A percentile compares a stretch with the other conserved stretches of the same genome.
Conservation (phyloP, 1,140 invertebrate species). For the Ooceraea biroi region DNA sequence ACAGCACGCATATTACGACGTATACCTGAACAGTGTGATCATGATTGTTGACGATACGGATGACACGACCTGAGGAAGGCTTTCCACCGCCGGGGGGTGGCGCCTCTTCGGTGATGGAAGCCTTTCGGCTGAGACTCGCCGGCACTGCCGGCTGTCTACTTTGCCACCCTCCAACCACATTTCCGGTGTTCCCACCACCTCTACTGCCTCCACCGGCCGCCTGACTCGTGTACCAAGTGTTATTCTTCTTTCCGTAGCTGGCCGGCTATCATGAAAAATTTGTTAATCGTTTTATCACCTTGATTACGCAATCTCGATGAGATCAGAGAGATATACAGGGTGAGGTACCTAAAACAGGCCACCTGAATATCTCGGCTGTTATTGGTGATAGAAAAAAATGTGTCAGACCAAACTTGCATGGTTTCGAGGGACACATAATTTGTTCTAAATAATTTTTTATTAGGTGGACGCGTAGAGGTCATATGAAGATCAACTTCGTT, state of each 20-base stretch:
- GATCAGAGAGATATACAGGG: too few species aligned
- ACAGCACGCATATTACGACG: too few species aligned
- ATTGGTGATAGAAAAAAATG: too few species aligned
- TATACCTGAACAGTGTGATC: conserved; percentile 95
- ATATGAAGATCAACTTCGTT: too few species aligned
- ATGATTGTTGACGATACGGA: conserved; percentile 96
- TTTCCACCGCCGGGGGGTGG: conserved; percentile 90
- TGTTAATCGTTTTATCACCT: too few species aligned
- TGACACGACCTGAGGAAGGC: conserved; percentile 93
- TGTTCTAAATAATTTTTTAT: too few species aligned
- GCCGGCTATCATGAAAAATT: conserved; percentile 88
- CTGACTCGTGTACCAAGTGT: conserved; percentile 92
- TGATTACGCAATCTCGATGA: too few species aligned
- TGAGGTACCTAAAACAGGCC: too few species aligned
- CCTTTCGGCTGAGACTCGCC: conserved; percentile 88
- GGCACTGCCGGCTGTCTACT: conserved; percentile 92
- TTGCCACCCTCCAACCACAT: conserved; percentile 87
- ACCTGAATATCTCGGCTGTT: too few species aligned
- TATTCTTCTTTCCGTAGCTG: conserved; percentile 95
- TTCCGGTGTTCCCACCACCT: conserved; percentile 84
- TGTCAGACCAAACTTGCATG: too few species aligned
- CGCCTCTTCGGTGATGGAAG: conserved; percentile 88
- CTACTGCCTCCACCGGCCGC: conserved; percentile 85
- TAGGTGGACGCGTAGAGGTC: too few species aligned
- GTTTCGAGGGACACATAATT: too few species aligned